These are phyloP conservation scores for Rhagophthalmus giganteus DNA, from an alignment of 2,888 invertebrate genomes.

Conservation along the genomic window DNA sequence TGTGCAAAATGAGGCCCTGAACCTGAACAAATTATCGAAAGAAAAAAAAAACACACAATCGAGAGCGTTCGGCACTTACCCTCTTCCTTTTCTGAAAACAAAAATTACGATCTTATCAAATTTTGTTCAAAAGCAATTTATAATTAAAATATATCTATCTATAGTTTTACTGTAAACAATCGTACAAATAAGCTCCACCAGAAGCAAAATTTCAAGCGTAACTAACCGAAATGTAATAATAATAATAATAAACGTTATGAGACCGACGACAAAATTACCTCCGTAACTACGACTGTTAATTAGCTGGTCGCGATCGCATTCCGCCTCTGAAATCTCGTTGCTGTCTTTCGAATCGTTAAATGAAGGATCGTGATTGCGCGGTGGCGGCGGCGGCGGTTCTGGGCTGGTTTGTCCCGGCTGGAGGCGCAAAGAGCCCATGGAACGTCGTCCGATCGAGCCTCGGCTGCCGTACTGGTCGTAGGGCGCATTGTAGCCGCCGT, in stretches of 20 bases:
- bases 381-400: slow-evolving; percentile 73
- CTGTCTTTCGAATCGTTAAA: slow-evolving; percentile 94
- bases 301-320: slow-evolving; percentile 82
- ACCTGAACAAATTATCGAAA: slow-evolving; percentile 6
- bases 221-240: too few relatives aligned
- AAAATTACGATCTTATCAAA: slow-evolving; percentile 28
- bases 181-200: slow-evolving; percentile 13
- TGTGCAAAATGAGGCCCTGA: slow-evolving; percentile 15
- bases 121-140: slow-evolving; percentile 30
- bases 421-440: slow-evolving; percentile 60
- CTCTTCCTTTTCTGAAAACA: slow-evolving; percentile 57
- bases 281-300: slow-evolving; percentile 81
- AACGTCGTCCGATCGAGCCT: slow-evolving; percentile 70
- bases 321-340: slow-evolving; percentile 92
- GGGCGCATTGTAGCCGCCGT: slow-evolving; percentile 77
- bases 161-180: background rate
- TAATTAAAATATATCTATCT: slow-evolving; percentile 13
- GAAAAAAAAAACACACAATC: background rate
- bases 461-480: slow-evolving; percentile 90
- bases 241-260: too few relatives aligned
- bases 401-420: slow-evolving; percentile 63
- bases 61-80: slow-evolving; percentile 50
- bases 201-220: slow-evolving; percentile 24
- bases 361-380: slow-evolving; percentile 79
- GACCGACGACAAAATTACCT: slow-evolving; percentile 67